Evolutionary conservation across 2,113 vertebrate genomes (phyloP), one percentile per base, ranked within the genome.

Genomic region (Percopsis transmontana): DNA sequence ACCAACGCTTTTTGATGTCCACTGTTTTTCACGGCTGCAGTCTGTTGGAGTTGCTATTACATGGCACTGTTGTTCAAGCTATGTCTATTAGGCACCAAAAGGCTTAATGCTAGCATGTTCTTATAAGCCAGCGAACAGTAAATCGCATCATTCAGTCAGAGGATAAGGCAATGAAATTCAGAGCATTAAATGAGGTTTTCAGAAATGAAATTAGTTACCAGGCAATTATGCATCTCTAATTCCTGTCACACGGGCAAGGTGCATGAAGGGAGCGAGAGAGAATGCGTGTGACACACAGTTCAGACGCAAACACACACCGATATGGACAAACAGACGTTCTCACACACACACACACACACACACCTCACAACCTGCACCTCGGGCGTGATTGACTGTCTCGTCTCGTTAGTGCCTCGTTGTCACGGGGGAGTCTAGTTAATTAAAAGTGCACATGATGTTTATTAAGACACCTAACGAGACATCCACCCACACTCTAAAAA

Each of bases 131-230:
- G 82, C 82, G 80, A 81, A 81, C 50, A 56, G 73, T 77, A 77
- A 87, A 85, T 85, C 81, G 67, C 67, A 73, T 86, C 80, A 87
- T 81, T 83, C 83, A 81, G 79, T 79, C 82, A 62, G 74, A 85
- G 79, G 85, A 82, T 60, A 72, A 84, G 74, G 81, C 81, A 90
- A 81, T 81, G 70, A 82, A 84, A 83, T 80, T 45, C 39, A 58
- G 69, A 76, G 76, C 74, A 87, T 86, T 87, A 88, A 88, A 80
- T 66, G 51, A 79, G 82, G 78, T 79, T 90, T 86, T 81, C 75
- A 87, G 70, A 85, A 74, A 90, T 85, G 80, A 87, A 88, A 90
- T 90, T 88, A 87, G 80, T 88, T 90, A 85, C 84, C 84, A 83
- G 84, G 82, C 83, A 88, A 88, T 90, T 87, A 88, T 74, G 75